A percentile compares a stretch with the other conserved stretches of the same genome.
Conservation (phyloP, 2,888 invertebrate genomes). For the Hydrotaea cyrtoneurina region DNA sequence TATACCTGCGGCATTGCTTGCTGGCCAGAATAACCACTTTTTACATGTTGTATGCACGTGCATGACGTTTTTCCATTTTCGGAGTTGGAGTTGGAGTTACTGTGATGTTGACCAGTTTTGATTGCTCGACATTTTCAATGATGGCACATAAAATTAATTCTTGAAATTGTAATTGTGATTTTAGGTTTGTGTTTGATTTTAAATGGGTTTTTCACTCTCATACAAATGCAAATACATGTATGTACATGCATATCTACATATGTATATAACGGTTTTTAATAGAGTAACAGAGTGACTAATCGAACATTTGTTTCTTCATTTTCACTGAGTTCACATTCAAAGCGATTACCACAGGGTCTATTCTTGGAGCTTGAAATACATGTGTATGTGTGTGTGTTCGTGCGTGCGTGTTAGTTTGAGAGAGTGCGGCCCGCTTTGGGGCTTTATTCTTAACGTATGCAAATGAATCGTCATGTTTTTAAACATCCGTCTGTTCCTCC, state of each 20-base stretch:
- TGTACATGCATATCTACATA: neutral
- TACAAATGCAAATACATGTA: neutral
- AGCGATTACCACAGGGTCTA: slow-evolving; percentile 54
- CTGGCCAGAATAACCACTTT: neutral
- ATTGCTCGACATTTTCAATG: slow-evolving; percentile 14
- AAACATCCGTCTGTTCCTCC: slow-evolving; percentile 19
- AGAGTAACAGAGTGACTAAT: slow-evolving; percentile 52
- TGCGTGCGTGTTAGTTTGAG: neutral
- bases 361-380: slow-evolving; percentile 30
- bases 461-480: slow-evolving; percentile 44
- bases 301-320: slow-evolving; percentile 28
- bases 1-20: slow-evolving; percentile 20
- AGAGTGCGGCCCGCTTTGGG: slow-evolving; percentile 26
- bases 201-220: neutral
- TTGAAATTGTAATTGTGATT: neutral
- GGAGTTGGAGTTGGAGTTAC: neutral
- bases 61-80: neutral
- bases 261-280: neutral
- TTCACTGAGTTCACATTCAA: neutral
- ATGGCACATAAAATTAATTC: neutral
- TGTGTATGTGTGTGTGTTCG: neutral
- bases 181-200: neutral
- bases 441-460: slow-evolving; percentile 52
- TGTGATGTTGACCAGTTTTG: neutral
- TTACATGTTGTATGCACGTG: neutral